Evolutionary conservation across 2,888 invertebrate species (phyloP), one percentile per base, ranked within the genome.

Genomic region (Diarsia rubi): DNA sequence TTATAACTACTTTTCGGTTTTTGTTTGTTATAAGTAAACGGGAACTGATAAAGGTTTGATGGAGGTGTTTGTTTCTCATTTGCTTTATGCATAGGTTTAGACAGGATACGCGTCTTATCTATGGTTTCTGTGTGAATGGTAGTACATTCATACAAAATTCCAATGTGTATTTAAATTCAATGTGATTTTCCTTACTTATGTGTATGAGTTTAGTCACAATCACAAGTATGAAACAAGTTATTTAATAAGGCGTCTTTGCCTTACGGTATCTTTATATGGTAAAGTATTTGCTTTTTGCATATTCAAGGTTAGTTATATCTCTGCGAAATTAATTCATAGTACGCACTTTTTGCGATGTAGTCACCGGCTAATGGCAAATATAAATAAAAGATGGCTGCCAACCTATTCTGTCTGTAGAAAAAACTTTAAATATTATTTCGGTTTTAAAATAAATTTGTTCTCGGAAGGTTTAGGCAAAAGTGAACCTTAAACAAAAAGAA

Each of bases 341-440:
- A 45, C 24, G 37, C 0, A 42, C 1, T 75, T 65, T 73, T 79
- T 57, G 63, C 11, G 31, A 31, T 49, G 16, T 16, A 19, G 42
- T 57, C 52, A 62, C 42, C n/a, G 31, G 31, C 42, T 62, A 44
- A 19, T 59, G 14, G 24, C 19, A 37, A 60, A 76, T 49, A 31
- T 54, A 62, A 79, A 62, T 63, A 72, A 63, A 72, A 63, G 47
- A 77, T 79, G 73, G 63, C 47, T 0, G 47, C 16, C 73, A 54
- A 31, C 0, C 27, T 31, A 71, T 62, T 62, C 14, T 62, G 19
- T 69, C 24, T n/a, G 2, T 19, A 3, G n/a, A 21, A n/a, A 3
- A 27, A 63, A 63, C 24, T 44, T 37, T 11, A 16, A 21, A 31
- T 52, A 62, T 69, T 27, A 16, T 49, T 27, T 27, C 19, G 11